phyloP scores from a whole-genome alignment of 2,888 invertebrate species.

The Cantharis rustica region DNA sequence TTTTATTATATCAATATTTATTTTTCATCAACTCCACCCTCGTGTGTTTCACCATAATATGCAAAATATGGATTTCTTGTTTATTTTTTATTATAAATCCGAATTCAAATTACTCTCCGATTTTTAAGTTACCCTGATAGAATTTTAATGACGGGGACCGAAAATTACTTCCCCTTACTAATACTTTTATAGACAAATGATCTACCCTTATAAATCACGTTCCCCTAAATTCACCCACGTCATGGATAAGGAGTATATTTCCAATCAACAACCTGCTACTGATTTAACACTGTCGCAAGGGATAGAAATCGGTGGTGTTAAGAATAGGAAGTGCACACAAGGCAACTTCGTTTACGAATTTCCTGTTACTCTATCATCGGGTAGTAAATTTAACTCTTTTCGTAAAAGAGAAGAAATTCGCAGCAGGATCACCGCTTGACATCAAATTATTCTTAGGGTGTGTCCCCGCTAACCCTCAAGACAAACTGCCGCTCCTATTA shows the following conservation, averaged over 20 bases:
- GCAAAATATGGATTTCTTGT: neutral
- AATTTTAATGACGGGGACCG: neutral
- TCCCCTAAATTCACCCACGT: conserved; percentile 14
- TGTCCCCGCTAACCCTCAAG: conserved; percentile 4
- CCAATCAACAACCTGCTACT: conserved; percentile 20
- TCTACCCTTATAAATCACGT: conserved; percentile 23
- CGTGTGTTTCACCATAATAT: neutral
- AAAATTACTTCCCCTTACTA: neutral
- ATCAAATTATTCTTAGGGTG: conserved; percentile 11
- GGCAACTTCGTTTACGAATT: conserved; percentile 24
- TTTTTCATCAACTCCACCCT: neutral
- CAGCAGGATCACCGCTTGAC: conserved; percentile 32
- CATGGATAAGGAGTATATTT: conserved; percentile 23
- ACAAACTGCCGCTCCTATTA: conserved; percentile 21
- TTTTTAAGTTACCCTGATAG: neutral
- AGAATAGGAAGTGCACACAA: conserved; percentile 24
- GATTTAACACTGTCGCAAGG: conserved; percentile 22
- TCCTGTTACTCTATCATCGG: conserved; percentile 3
- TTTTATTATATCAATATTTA: neutral
- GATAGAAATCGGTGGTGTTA: conserved; percentile 19
- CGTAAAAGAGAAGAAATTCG: conserved; percentile 25
- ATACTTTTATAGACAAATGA: conserved; percentile 17
- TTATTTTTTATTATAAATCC: neutral
- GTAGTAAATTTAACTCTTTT: conserved; percentile 17
- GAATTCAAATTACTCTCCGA: neutral